Evolutionary conservation across 2,113 vertebrate species (phyloP), one percentile per base, ranked within the genome.

Genomic region (Chaetops frenatus): DNA sequence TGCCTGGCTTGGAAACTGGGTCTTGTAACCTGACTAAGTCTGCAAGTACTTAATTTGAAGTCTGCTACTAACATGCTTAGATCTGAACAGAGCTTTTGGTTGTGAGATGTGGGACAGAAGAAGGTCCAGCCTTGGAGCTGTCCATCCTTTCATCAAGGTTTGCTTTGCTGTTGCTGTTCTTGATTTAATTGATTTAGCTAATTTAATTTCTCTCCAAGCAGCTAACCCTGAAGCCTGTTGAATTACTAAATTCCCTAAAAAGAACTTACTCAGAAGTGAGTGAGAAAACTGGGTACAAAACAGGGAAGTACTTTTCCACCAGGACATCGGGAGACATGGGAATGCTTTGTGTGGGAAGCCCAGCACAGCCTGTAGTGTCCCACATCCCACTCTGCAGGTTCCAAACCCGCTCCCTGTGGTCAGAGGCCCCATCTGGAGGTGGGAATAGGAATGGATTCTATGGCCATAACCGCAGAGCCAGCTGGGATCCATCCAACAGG

Each of bases 341-440:
- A 91, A 80, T 1, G 38, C 29, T 56, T 50, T 53, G 45, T 45
- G 50, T n/a, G 54, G 79, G 40, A 65, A 90, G 67, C 11, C 71
- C 2, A 62, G 80, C 72, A 36, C 5, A 50, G 50, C 2, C 70
- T 1, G 2, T 2, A 15, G 40, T 3, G 22, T 11, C 58, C 2
- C 7, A 16, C 35, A 86, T 12, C 57, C 44, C 42, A 15, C 28
- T 28, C 27, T 28, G 87, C 71, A 86, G 64, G 24, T 24, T 85
- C 42, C 81, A 69, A 28, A 79, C 29, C 7, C 1, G 3, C 31
- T 90, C 71, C 74, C 44, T 35, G 50, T 18, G 67, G 92, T 74
- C 88, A 94, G 64, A 96, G 89, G 90, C 95, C 80, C 92, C 96
- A 93, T 45, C 94, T 93, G 94, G 90, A 90, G 95, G 94, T 48